phyloP scores from a whole-genome alignment of 2,797 vertebrate genomes.

The Sebastes aleutianus region DNA sequence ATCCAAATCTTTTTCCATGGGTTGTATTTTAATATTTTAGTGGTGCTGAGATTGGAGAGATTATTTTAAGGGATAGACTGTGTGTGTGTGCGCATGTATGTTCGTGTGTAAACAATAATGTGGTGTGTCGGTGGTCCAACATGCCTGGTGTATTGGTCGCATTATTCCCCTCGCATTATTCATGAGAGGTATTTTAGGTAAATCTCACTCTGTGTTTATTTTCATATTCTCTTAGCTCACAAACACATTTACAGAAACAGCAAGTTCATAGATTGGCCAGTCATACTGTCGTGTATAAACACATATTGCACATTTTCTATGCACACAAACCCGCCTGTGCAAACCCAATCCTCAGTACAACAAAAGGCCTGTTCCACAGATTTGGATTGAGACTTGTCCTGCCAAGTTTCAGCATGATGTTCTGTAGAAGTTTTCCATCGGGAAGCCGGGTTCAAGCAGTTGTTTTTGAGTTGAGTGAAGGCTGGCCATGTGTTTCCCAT shows the following conservation, averaged over 20 bases:
- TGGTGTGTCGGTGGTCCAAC: neutral
- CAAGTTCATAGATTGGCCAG: slow-evolving; percentile 4
- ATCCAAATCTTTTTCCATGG: slow-evolving; percentile 12
- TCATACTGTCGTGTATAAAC: slow-evolving; percentile 3
- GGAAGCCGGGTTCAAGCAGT: slow-evolving; percentile 55
- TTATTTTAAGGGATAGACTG: slow-evolving; percentile 25
- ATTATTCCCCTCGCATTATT: slow-evolving; percentile 52
- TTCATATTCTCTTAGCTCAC: neutral
- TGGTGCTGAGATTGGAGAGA: slow-evolving; percentile 17
- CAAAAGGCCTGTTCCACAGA: slow-evolving; percentile 55
- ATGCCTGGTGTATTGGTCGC: slow-evolving; percentile 1
- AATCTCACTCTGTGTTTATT: slow-evolving; percentile 31
- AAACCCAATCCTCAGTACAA: slow-evolving; percentile 33
- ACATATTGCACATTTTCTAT: slow-evolving; percentile 31
- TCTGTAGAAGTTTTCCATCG: slow-evolving; percentile 56
- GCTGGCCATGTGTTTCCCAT: slow-evolving; percentile 82
- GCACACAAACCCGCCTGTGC: slow-evolving; percentile 4
- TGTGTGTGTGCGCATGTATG: slow-evolving; percentile 2
- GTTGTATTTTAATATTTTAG: slow-evolving; percentile 45
- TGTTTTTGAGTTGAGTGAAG: slow-evolving; percentile 64
- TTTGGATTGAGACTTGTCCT: slow-evolving; percentile 46
- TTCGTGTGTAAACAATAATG: neutral
- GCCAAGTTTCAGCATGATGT: slow-evolving; percentile 61
- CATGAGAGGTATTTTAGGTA: slow-evolving; percentile 47
- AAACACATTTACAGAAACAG: neutral